Conservation (phyloP, 2,113 vertebrate genomes). For the Cygnus atratus region DNA sequence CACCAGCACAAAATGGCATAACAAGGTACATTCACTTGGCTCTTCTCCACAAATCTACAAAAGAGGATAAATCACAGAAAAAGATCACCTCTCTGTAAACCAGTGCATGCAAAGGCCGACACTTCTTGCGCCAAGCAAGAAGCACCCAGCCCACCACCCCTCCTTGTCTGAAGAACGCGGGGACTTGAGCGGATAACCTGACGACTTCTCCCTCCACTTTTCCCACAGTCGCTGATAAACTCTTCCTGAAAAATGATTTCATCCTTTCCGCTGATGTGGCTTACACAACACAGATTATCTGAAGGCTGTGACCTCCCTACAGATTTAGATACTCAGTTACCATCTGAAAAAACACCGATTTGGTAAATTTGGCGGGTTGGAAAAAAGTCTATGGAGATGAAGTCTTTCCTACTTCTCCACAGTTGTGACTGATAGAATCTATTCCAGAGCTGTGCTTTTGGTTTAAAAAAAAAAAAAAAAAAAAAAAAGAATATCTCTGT, state of each 20-base stretch:
- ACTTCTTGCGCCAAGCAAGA: neutral
- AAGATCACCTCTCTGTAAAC: neutral
- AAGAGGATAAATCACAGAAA: neutral
- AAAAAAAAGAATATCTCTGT: neutral
- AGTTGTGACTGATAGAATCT: neutral
- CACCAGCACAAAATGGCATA: neutral
- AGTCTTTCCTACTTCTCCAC: neutral
- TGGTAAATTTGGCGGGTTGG: neutral
- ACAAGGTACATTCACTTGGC: neutral
- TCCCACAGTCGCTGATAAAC: neutral
- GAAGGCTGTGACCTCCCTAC: neutral
- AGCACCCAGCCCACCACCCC: neutral
- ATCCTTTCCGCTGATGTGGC: neutral
- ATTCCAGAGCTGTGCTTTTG: neutral
- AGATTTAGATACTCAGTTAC: neutral
- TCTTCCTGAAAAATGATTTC: neutral
- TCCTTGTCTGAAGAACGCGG: neutral
- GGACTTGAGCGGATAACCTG: neutral
- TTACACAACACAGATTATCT: neutral
- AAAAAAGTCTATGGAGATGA: neutral
- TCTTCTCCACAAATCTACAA: neutral
- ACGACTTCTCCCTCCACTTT: neutral
- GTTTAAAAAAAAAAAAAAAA: no score
- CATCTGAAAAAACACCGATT: neutral
- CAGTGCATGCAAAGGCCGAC: rapidly evolving